Conservation (phyloP, 2,113 vertebrate genomes). For the Ariopsis seemanni region DNA sequence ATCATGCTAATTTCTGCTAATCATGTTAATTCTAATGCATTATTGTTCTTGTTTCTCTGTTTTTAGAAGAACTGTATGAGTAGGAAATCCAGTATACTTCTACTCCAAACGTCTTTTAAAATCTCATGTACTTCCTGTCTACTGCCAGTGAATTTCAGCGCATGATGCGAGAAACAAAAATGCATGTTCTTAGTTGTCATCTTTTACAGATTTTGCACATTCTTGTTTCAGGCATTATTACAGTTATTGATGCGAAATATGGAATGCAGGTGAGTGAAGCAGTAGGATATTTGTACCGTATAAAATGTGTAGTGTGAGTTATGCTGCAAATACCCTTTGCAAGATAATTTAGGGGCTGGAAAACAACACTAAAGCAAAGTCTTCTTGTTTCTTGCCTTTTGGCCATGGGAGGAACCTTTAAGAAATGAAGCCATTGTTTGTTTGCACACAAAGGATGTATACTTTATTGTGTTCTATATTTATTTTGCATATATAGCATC, state of each 20-base stretch:
- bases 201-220: not conserved
- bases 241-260: slow-evolving; percentile 92
- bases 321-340: not conserved
- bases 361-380: not conserved
- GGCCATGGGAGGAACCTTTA: not conserved
- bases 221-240: slow-evolving; percentile 81
- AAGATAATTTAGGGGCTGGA: not conserved
- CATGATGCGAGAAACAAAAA: not conserved
- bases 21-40: not conserved
- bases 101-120: not conserved
- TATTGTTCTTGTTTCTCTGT: not conserved
- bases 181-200: not conserved
- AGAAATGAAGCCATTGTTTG: not conserved
- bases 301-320: not conserved
- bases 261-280: slow-evolving; percentile 80
- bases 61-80: not conserved
- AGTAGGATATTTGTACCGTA: not conserved
- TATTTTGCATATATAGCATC: not conserved
- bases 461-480: not conserved
- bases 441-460: not conserved
- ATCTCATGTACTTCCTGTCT: not conserved
- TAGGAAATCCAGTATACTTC: not conserved
- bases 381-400: not conserved
- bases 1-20: not conserved
- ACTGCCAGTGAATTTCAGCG: not conserved